Evolutionary conservation across 2,888 invertebrate genomes (phyloP), one percentile per base, ranked within the genome.

Genomic region (Morpho achilles): DNA sequence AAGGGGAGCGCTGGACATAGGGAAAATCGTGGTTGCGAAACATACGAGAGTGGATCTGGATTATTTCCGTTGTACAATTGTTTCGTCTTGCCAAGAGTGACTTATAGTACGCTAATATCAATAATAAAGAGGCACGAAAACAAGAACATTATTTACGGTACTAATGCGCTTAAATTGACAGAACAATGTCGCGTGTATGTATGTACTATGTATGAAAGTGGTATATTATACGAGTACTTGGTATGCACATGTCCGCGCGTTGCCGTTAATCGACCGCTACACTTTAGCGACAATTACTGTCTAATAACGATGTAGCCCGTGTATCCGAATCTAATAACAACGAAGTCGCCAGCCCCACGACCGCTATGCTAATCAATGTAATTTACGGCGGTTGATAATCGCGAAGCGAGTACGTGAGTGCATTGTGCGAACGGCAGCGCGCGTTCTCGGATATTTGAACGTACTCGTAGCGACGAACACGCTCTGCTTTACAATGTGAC

Each of bases 181-280:
- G 32, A 47, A 22, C 32, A 8, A 45, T 45, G 44, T 16, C 52
- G 23, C 43, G 7, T 32, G 23, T 52, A n/a, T 8, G 8, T 44
- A 44, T 45, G 39, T 45, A 45, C 16, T 45, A 44, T 45, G 32
- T 10, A 39, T 44, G 32, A 45, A n/a, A 10, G 54, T 22, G 42
- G 22, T 16, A 32, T 23, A 43, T n/a, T 43, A n/a, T 43, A 9
- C n/a, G 7, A 46, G 23, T 22, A 52, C 72, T 87, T 83, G 80
- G 76, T 83, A 82, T 82, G 83, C 77, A 73, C 71, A 70, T 69
- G 76, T 65, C 66, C 64, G 67, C 66, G 67, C 71, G 73, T 72
- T 77, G 82, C 88, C 88, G 87, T 89, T 88, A 87, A 88, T 86
- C 87, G 87, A 80, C 82, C 86, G 83, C 82, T 80, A 83, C 84